A percentile compares a stretch with the other conserved stretches of the same genome.
Evolutionary conservation across 2,888 invertebrate species (phyloP).

Genomic region (Leptinotarsa rubiginosa): DNA sequence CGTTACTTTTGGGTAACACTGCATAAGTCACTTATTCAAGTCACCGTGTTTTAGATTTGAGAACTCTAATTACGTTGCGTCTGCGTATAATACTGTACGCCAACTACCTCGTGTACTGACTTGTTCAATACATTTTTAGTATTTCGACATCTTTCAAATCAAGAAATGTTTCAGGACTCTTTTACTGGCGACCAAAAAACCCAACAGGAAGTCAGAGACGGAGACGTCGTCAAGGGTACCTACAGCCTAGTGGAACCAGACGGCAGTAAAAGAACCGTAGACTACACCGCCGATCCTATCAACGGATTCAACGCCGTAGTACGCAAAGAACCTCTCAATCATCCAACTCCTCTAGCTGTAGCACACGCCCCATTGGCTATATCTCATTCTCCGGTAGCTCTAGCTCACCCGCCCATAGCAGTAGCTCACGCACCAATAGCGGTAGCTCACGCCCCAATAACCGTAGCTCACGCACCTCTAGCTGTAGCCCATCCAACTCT

Average conservation of each 20-base stretch:
- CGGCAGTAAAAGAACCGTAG: conserved; percentile 55
- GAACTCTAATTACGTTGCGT: too few relatives aligned
- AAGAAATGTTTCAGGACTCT: conserved; percentile 48
- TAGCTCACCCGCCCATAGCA: conserved; percentile 63
- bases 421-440: conserved; percentile 46
- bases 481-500: conserved; percentile 63
- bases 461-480: conserved; percentile 50
- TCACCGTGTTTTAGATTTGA: too few relatives aligned
- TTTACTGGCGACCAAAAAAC: conserved; percentile 55
- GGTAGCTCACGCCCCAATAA: conserved; percentile 42
- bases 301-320: conserved; percentile 58
- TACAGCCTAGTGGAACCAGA: conserved; percentile 57
- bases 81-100: too few relatives aligned
- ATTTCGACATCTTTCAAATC: too few relatives aligned
- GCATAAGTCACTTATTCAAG: too few relatives aligned
- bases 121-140: too few relatives aligned
- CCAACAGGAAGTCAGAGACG: conserved; percentile 55
- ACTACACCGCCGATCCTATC: conserved; percentile 55
- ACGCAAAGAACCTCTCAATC: conserved; percentile 51
- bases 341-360: conserved; percentile 43
- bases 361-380: conserved; percentile 47
- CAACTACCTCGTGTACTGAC: too few relatives aligned
- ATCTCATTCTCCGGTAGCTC: conserved; percentile 50
- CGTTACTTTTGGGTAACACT: too few relatives aligned
- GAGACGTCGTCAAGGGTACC: conserved; percentile 55